Base-by-base conservation (phyloP, 2,888 invertebrate genomes). In the Folsomia candida region DNA sequence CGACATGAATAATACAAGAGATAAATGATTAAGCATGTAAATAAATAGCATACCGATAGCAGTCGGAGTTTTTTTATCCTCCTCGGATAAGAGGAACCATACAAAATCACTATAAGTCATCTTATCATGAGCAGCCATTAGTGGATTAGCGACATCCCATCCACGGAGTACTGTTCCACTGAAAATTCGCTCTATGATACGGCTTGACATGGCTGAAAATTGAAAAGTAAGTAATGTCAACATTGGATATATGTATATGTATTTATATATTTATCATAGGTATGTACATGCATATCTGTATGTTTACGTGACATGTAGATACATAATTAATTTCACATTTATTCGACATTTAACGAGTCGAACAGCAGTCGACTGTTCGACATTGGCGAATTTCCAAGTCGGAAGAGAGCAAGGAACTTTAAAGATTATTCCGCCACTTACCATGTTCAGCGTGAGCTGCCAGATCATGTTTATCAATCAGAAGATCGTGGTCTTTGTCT, bases 61-160 rank as follows among this genome's bases (percentile, higher is more conserved):
- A 11, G 93, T 96, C 11, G 96, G 94, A 84, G 98, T 94, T 76
- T 91, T 89, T 84, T 99, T 99, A 84, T 99, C 99, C 84, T 99
- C 99, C 83, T 99, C 99, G 51, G 99, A 96, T 6, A 99, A 86
- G 70, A 99, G 87, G 85, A 99, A 99, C 95, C 98, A 98, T 3
- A 99, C 98, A 85, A 99, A 99, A 84, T 99, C 99, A 0, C 94
- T 93, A 84, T 99, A 98, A 57, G 94, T 94, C 94, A 99, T 97
- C 81, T 92, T 90, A 14, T 85, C 85, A 58, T 85, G 83, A 74
- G 78, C 68, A 51, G 76, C 75, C 69, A 73, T 73, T 1, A 74
- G 72, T 11, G 76, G 67, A 57, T 74, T 83, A 82, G 83, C 84
- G 78, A 86, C 85, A 28, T 85, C 83, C 69, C 85, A 83, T 25